Base-by-base conservation (phyloP, 2,113 vertebrate genomes). In the Lagenorhynchus albirostris region DNA sequence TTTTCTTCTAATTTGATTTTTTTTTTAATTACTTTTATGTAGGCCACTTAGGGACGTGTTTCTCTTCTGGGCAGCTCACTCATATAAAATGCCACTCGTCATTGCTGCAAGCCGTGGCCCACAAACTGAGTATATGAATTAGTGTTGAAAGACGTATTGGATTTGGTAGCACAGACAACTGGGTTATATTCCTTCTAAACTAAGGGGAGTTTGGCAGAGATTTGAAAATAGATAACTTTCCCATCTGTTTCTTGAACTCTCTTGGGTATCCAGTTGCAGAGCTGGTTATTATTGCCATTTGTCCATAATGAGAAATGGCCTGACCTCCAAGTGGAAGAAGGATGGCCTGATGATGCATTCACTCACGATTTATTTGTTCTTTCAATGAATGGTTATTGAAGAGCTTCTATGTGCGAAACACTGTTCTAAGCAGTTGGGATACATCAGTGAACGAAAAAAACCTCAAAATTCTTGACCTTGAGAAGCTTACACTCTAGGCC, bases 1-100 rank as follows among this genome's bases (percentile, higher is more conserved):
- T 95, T 97, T 97, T 60, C 82, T 93, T 91, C 50, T 68, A 63
- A 83, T 89, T 70, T 23, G 53, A 33, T 88, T 86, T 79, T 36
- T 84, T 10, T 36, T 79, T 5, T 14, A 67, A 71, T 1, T 10
- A 74, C 71, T 80, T 8, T 85, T 82, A 18, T 20, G 44, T 68
- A 29, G 44, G 41, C 67, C 23, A 6, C 58, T 55, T 91, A 85
- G 71, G 81, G 2, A 81, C 14, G 6, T 20, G 3, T 47, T 47
- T 94, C n/a, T 20, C 47, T 84, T 94, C 53, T 55, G 63, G 93
- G 81, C 44, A 60, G 29, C 17, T 47, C 65, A 77, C 47, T n/a
- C 53, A 4, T 6, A 25, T 79, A 94, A 84, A 94, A 80, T 67
- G 60, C n/a, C 33, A 18, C 31, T 89, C 11, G 2, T 26, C 18